Evolutionary conservation across 2,797 vertebrate genomes (phyloP).

Genomic region (Eulemur rubriventer): DNA sequence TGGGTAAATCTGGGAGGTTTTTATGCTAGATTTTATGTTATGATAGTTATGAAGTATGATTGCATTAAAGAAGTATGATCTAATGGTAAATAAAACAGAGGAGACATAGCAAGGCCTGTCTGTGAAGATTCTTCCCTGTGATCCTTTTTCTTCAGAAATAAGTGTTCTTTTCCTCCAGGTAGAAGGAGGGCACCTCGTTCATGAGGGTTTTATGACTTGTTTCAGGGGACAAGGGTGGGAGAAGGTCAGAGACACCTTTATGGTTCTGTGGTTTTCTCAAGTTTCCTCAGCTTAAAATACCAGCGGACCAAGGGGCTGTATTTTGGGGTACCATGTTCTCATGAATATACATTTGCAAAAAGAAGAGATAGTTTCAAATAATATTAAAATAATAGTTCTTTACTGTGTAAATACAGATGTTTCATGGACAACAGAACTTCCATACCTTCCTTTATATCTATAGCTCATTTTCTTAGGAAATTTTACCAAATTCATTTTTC

Average conservation of each 20-base stretch:
- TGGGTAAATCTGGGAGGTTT: neutral
- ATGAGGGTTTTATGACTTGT: neutral
- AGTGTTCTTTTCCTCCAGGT: neutral
- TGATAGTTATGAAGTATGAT: neutral
- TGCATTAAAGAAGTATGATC: neutral
- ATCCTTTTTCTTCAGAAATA: neutral
- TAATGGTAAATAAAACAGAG: neutral
- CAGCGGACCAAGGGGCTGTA: neutral
- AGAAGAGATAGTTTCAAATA: neutral
- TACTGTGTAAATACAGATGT: neutral
- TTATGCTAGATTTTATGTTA: neutral
- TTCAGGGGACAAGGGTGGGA: neutral
- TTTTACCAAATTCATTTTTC: neutral
- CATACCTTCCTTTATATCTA: neutral
- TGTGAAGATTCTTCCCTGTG: neutral
- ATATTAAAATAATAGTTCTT: neutral
- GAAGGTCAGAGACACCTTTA: neutral
- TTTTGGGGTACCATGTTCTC: neutral
- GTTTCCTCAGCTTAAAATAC: neutral
- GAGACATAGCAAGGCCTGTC: too few relatives aligned
- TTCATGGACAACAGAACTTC: neutral
- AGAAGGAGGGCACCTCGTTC: too few relatives aligned
- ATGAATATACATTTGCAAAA: neutral
- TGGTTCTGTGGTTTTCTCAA: neutral
- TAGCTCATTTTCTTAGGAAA: neutral